Evolutionary conservation across 2,797 vertebrate genomes (phyloP), one percentile per base, ranked within the genome.

Genomic region (Stomatorhinus walkeri): DNA sequence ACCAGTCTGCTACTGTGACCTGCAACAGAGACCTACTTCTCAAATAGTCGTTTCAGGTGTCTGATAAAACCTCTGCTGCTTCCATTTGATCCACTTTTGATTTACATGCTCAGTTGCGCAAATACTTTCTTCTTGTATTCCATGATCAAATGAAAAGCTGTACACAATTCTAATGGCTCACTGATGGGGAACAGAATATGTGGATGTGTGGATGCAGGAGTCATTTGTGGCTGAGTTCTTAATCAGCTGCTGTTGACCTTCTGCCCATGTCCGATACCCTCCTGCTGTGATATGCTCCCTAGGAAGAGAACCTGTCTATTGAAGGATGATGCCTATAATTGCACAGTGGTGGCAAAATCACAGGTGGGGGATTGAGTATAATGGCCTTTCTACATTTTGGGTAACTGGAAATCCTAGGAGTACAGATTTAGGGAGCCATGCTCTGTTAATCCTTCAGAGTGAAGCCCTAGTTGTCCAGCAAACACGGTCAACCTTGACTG

Each of bases 381-480:
- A 85, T 49, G 24, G 32, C 76, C 88, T 61, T 24, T 52, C 12
- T 46, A 72, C 19, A 9, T 89, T 90, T 88, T 52, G n/a, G 52
- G 56, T 19, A 87, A 90, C 79, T 36, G 2, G 51, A 87, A 84
- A 84, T 90, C 88, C 43, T 51, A 59, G 54, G 88, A 52, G 24
- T 36, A 36, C 48, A 83, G 68, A 56, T 56, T 54, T 76, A 83
- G 10, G 81, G 49, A 64, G 43, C 24, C 56, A 22, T 61, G n/a
- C 22, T 51, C 22, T 36, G 36, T 79, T 61, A 87, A 88, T 88
- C 87, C 32, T 88, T 76, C 49, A 83, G 40, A 51, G 61, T 83
- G 48, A 54, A 85, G 16, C 22, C 43, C 91, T 90, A 92, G 91
- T 89, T 93, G 92, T 92, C 91, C 88, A 68, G 84, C 36, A 90